Evolutionary conservation across 2,888 invertebrate genomes (phyloP), one percentile per base, ranked within the genome.

Genomic region (Ptilodon capucinus): DNA sequence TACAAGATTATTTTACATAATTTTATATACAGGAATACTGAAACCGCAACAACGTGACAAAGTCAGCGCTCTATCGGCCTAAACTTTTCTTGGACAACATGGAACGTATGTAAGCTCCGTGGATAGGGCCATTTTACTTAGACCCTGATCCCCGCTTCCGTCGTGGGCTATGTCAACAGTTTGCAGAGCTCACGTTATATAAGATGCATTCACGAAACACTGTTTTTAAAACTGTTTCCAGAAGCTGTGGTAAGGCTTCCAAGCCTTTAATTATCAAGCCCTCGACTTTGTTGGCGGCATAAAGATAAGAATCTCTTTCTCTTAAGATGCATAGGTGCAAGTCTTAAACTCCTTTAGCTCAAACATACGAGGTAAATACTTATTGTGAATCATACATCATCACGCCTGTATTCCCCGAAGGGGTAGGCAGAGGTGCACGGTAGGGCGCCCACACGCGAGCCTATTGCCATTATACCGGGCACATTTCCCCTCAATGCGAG

Each of bases 181-280:
- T 32, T 48, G 46, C 43, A 46, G 40, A 42, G 64, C n/a, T 56
- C 54, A 44, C 34, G 44, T 41, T 50, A 46, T 35, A 40, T 43
- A 57, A 54, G 64, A 30, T 32, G 38, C 36, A 35, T 36, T 39
- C 43, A 34, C 41, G 34, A 36, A 39, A 48, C 50, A 54, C 46
- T 60, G 59, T 66, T 73, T 71, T 70, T 63, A 63, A 71, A 73
- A 62, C 56, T 48, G 62, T 51, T 57, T 55, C 51, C 54, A 51
- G 59, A 66, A 74, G 69, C 57, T 68, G 59, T 64, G 60, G 54
- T 17, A 54, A 56, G 40, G 46, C 61, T 57, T 56, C 57, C 61
- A 54, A 63, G 60, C 65, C 63, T 64, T 66, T 57, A 74, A 68
- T 72, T 71, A 76, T 71, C 62, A 17, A 17, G 35, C 17, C 35